Base-by-base conservation (phyloP, 2,797 vertebrate species). In the Amblyraja radiata region DNA sequence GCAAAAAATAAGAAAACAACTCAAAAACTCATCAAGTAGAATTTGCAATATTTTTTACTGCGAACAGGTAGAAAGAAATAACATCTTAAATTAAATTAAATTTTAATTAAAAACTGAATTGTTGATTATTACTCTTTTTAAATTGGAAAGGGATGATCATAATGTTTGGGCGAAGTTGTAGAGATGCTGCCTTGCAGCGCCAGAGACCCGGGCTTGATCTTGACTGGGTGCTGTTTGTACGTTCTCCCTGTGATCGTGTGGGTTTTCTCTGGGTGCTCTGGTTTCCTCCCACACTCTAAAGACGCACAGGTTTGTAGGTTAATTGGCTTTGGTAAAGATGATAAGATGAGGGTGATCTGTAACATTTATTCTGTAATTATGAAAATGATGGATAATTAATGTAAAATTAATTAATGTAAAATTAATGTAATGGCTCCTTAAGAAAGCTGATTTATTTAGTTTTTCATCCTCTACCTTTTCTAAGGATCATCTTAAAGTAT, bases 281-380 rank as follows among this genome's bases (percentile, higher is more conserved):
- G 46, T 46, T 46, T 2, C 2, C 46, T 46, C 46, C 46, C 46
- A 46, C 2, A 46, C 2, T 46, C 46, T 46, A 46, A 46, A 46
- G 46, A 46, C 3, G 46, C 46, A 46, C 46, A 46, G 46, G 46
- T 54, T 54, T 54, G 46, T 54, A 54, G 46, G 46, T 54, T n/a
- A 88, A 16, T 32, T 88, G 28, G 16, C 16, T 46, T 80, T 36
- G 10, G 0, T 84, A 65, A 88, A 88, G 58, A 63, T 65, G 16
- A n/a, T 6, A 68, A 18, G n/a, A 36, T 32, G 36, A 88, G 16
- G 65, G 5, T 1, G 6, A 32, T 32, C 14, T 16, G 63, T 88
- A n/a, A 88, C n/a, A 88, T 63, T 63, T 63, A 86, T 32, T 86
- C 28, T 86, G 6, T 86, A 86, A 68, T 88, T 68, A 88, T 88